Evolutionary conservation across 2,797 vertebrate species (phyloP).

Genomic region (Enteromius mattozi): DNA sequence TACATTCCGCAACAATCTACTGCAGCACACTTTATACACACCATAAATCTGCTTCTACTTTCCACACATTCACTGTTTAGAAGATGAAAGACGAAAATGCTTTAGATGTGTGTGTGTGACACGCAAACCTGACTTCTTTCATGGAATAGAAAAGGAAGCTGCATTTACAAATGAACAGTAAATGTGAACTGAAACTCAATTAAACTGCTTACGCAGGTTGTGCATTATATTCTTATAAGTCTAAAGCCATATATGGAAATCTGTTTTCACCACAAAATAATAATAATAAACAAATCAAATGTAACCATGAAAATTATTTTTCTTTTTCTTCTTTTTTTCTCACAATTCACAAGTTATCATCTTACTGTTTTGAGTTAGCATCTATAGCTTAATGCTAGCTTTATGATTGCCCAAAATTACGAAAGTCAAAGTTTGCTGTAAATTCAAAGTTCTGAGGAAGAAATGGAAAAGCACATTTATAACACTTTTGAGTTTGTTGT

Average conservation of each 20-base stretch:
- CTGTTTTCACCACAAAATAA: background rate
- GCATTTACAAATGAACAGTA: background rate
- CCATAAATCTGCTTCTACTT: conserved; percentile 54
- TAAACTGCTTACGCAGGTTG: too few relatives aligned
- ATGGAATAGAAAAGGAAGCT: background rate
- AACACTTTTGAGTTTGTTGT: background rate
- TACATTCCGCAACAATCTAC: conserved; percentile 71
- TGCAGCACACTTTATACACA: conserved; percentile 67
- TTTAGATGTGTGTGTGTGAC: background rate
- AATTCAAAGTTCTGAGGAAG: too few relatives aligned
- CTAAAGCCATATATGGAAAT: background rate
- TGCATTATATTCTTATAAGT: background rate
- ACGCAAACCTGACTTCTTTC: background rate
- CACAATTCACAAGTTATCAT: background rate
- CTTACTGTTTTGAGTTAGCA: background rate
- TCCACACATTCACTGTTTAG: background rate
- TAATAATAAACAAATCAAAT: background rate
- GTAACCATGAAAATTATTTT: too few relatives aligned
- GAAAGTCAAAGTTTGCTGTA: background rate
- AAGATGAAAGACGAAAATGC: background rate
- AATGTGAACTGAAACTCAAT: background rate
- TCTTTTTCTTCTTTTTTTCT: background rate
- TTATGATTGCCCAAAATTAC: background rate
- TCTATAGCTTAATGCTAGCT: background rate
- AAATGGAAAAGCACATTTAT: background rate